Evolutionary conservation across 2,113 vertebrate genomes (phyloP).

Genomic region (Eonycteris spelaea): DNA sequence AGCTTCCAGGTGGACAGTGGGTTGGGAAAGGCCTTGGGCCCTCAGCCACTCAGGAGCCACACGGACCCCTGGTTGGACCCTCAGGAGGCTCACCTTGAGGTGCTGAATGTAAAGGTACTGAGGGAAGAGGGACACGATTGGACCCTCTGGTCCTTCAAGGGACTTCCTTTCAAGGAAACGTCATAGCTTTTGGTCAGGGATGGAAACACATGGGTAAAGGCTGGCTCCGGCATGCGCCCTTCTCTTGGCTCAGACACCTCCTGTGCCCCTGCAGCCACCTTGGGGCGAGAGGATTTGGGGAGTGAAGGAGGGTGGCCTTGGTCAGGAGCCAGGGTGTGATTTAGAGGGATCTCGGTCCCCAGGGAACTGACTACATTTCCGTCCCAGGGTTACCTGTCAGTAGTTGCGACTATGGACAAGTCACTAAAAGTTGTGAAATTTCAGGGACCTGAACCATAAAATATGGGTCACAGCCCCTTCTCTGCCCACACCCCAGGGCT

Average conservation of each 20-base stretch:
- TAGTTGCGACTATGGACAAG: background rate
- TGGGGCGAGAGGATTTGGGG: too few species aligned
- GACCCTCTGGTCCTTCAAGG: too few species aligned
- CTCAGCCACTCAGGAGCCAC: background rate
- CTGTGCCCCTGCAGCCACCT: too few species aligned
- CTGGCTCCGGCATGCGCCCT: too few species aligned
- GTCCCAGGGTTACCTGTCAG: background rate
- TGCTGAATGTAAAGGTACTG: background rate
- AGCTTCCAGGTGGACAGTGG: background rate
- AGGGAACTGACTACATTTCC: background rate
- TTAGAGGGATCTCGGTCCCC: background rate
- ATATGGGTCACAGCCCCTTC: background rate
- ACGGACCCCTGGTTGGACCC: background rate
- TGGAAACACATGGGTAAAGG: background rate
- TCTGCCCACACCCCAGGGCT: rapidly evolving
- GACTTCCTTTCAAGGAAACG: too few species aligned
- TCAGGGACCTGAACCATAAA: background rate
- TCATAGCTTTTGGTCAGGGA: background rate
- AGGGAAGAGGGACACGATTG: background rate
- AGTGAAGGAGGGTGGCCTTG: too few species aligned
- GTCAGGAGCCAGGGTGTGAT: background rate
- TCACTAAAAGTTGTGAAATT: background rate
- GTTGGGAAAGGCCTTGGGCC: background rate
- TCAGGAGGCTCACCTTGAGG: background rate
- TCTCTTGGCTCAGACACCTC: too few species aligned